phyloP scores from a whole-genome alignment of 2,113 vertebrate species.

The Gopherus flavomarginatus region DNA sequence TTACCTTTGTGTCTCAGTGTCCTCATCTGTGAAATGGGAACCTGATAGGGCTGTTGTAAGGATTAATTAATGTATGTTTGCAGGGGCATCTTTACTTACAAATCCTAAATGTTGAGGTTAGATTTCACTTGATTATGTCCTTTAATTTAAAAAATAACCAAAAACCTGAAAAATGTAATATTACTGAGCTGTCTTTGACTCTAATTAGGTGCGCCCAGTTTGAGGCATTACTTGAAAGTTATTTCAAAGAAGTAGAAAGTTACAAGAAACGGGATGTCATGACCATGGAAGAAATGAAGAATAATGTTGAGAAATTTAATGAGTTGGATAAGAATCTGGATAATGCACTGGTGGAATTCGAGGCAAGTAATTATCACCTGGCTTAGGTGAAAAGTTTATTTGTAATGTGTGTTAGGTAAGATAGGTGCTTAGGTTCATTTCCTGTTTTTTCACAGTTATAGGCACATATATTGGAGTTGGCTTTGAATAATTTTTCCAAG shows the following conservation, averaged over 20 bases:
- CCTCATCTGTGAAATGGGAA: background rate
- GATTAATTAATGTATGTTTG: background rate
- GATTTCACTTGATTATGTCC: background rate
- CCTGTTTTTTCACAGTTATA: background rate
- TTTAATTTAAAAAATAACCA: background rate
- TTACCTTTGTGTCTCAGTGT: background rate
- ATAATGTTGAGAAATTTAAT: slow-evolving; percentile 83
- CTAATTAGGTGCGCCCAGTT: slow-evolving; percentile 81
- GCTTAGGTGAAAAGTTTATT: background rate
- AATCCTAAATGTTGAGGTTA: background rate
- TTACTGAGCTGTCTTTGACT: slow-evolving; percentile 17
- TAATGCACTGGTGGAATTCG: slow-evolving; percentile 81
- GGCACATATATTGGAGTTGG: background rate
- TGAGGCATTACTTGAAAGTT: slow-evolving; percentile 75
- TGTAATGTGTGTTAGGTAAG: background rate
- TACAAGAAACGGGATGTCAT: slow-evolving; percentile 85
- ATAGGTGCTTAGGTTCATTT: background rate
- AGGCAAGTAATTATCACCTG: slow-evolving; percentile 76
- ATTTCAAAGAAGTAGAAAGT: slow-evolving; percentile 81
- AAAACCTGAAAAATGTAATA: background rate
- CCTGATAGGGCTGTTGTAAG: background rate
- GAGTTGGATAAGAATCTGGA: slow-evolving; percentile 82
- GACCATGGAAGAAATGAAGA: slow-evolving; percentile 83
- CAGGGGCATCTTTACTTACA: background rate
- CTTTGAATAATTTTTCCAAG: background rate